Evolutionary conservation across 2,888 invertebrate genomes (phyloP), one percentile per base, ranked within the genome.

Genomic region (Himalopsyche kuldschensis): DNA sequence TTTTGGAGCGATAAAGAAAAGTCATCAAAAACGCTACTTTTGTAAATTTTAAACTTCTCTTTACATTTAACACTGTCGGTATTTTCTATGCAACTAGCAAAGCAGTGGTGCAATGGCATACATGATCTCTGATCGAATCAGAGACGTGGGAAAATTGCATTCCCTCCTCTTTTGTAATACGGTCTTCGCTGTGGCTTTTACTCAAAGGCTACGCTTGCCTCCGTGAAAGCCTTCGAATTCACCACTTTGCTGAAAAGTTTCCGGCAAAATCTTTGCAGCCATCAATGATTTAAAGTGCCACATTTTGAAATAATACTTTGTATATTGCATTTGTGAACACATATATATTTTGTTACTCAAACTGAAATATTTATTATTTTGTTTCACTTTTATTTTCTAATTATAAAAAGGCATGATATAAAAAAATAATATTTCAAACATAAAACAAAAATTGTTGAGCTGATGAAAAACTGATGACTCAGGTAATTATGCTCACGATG

Each of bases 91-190:
- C 41, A 41, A 15, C 41, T 15, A 55, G 6, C 4, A 55, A 55
- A 55, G 20, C 48, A 20, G 48, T 55, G 11, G 20, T 20, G 11
- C 24, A 55, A 24, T 55, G 6, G n/a, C 24, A 75, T 82, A 80
- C 80, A 82, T 78, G 82, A 84, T 82, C 82, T 41, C 32, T 80
- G 84, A 84, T 84, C 82, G 80, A 84, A 82, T 84, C 82, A 84
- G 48, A 27, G 32, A 79, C 78, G 81, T 32, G 75, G 41, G 79
- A 82, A 84, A 84, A 84, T 84, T 84, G 80, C 84, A 84, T 84
- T 84, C 75, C 82, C 47, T 32, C 47, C 84, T 75, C 82, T 79
- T 82, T 79, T 82, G 41, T 55, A 41, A 55, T 20, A 35, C 35
- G 69, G 80, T 35, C 63, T 32, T 69, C 80, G 30, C 63, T 63